Evolutionary conservation across 2,113 vertebrate species (phyloP).

Genomic region (Podarcis muralis): DNA sequence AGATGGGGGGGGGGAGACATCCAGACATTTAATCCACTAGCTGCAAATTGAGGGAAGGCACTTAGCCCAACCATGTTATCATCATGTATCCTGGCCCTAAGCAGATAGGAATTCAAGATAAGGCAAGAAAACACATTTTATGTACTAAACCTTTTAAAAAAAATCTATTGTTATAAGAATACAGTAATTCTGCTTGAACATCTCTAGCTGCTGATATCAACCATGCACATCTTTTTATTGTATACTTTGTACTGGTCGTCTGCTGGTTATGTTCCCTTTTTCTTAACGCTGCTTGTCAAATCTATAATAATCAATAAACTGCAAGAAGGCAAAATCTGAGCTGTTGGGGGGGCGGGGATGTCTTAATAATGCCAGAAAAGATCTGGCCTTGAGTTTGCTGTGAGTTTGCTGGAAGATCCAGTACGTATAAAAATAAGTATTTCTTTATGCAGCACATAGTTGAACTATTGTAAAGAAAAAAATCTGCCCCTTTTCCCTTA

Average conservation of each 20-base stretch:
- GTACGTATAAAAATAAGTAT: not conserved
- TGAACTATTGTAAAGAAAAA: too few species aligned
- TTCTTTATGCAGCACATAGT: too few species aligned
- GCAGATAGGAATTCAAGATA: not conserved
- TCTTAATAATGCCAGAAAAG: not conserved
- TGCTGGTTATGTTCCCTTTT: not conserved
- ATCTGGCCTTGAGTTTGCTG: not conserved
- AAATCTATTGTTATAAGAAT: not conserved
- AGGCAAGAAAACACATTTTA: not conserved
- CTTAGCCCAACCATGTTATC: too few species aligned
- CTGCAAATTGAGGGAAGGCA: not conserved
- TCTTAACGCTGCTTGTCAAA: not conserved
- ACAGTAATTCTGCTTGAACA: not conserved
- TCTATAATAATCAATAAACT: slow-evolving; percentile 3
- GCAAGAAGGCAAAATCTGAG: not conserved
- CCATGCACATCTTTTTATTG: not conserved
- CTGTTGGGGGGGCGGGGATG: too few species aligned
- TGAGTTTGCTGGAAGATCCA: not conserved
- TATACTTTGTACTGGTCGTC: not conserved
- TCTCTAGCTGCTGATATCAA: not conserved
- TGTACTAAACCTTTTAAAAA: not conserved
- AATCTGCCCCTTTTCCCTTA: too few species aligned
- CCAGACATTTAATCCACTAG: not conserved
- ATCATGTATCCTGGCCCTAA: not conserved
- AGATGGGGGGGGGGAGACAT: too few species aligned